phyloP scores from a whole-genome alignment of 2,797 vertebrate species.

The Sebastes trivittatus region DNA sequence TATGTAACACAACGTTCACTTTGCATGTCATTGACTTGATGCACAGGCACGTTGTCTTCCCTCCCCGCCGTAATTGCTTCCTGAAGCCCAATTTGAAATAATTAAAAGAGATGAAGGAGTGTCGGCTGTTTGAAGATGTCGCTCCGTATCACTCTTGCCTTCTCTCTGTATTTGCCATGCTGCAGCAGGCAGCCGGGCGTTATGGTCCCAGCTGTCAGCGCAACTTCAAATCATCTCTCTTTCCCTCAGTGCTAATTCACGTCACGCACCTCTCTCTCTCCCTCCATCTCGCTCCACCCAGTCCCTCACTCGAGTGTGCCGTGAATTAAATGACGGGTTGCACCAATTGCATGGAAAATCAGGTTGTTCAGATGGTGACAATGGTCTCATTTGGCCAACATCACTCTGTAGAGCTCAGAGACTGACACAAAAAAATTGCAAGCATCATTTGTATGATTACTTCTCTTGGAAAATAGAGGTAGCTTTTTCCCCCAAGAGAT shows the following conservation, averaged over 20 bases:
- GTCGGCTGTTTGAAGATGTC: slow-evolving; percentile 60
- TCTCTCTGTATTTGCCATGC: slow-evolving; percentile 38
- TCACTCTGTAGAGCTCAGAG: slow-evolving; percentile 9
- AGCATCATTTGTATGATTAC: slow-evolving; percentile 39
- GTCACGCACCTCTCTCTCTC: slow-evolving; percentile 42
- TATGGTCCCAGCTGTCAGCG: slow-evolving; percentile 66
- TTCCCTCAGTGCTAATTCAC: slow-evolving; percentile 61
- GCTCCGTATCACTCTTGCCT: slow-evolving; percentile 36
- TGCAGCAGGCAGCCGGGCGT: slow-evolving; percentile 49
- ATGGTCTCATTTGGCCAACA: slow-evolving; percentile 39
- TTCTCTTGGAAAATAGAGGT: slow-evolving; percentile 34
- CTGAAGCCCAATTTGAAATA: slow-evolving; percentile 76
- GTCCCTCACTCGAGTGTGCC: slow-evolving; percentile 21
- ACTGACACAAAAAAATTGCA: slow-evolving; percentile 20
- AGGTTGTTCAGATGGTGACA: slow-evolving; percentile 29
- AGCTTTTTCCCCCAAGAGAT: slow-evolving; percentile 5
- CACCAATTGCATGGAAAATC: slow-evolving; percentile 33
- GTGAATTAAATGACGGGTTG: slow-evolving; percentile 49
- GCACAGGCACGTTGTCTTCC: slow-evolving; percentile 47
- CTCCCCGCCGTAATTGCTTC: slow-evolving; percentile 73
- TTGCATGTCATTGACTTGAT: slow-evolving; percentile 52
- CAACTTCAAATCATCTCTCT: slow-evolving; percentile 55
- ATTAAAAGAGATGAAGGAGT: slow-evolving; percentile 74
- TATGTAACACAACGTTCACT: slow-evolving; percentile 53
- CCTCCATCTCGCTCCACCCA: slow-evolving; percentile 8